Conservation (phyloP, 2,888 invertebrate genomes). For the Perithous albicinctus region DNA sequence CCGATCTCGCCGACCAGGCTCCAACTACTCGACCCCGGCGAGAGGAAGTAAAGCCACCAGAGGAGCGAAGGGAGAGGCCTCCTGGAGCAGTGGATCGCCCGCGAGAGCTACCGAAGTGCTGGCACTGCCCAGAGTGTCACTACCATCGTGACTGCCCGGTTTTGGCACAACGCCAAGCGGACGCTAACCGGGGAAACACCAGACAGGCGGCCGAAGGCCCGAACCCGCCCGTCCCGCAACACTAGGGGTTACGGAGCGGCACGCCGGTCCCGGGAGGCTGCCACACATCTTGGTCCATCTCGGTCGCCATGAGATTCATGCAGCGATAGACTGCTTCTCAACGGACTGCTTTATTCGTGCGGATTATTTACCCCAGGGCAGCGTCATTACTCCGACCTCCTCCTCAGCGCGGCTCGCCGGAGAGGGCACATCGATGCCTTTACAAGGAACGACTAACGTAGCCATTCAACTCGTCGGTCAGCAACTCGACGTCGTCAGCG, state of each 20-base stretch:
- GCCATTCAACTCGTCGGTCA: neutral
- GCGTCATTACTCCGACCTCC: too few relatives aligned
- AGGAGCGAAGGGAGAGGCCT: too few relatives aligned
- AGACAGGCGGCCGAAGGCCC: neutral
- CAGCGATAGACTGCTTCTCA: conserved; percentile 14
- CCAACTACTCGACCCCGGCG: too few relatives aligned
- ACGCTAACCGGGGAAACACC: neutral
- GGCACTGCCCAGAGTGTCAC: too few relatives aligned
- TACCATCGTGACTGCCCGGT: too few relatives aligned
- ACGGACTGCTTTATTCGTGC: too few relatives aligned
- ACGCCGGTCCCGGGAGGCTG: neutral
- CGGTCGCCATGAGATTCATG: neutral
- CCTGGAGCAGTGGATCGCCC: too few relatives aligned
- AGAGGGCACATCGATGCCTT: too few relatives aligned
- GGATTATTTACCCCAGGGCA: too few relatives aligned
- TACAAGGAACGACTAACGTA: neutral
- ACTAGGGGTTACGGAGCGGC: conserved; percentile 5
- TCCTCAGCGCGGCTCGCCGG: too few relatives aligned
- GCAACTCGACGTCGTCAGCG: neutral
- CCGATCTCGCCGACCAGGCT: neutral
- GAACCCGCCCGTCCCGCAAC: neutral
- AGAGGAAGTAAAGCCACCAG: neutral
- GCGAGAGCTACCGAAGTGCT: too few relatives aligned
- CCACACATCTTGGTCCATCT: conserved; percentile 12
- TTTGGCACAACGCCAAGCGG: too few relatives aligned